Percentiles rank a stretch among this genome's conserved stretches.
These are phyloP conservation scores for Caenorhabditis sp. DNA, from an alignment of 2,888 invertebrate species.

Conservation along the genomic window DNA sequence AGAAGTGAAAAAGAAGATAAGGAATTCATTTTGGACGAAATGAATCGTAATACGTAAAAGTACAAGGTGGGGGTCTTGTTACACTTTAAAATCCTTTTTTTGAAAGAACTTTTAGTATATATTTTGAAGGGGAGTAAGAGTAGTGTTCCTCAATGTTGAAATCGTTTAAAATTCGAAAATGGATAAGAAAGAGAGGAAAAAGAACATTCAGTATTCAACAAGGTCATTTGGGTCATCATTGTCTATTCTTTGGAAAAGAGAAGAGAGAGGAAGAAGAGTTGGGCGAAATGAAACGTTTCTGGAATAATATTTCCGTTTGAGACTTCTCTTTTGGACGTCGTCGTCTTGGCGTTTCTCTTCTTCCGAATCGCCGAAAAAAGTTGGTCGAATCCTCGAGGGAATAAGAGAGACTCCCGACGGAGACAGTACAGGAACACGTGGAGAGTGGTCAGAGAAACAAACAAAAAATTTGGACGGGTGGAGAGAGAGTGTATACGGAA, in stretches of 20 bases:
- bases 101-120: neutral
- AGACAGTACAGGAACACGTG: slow-evolving; percentile 32
- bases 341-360: slow-evolving; percentile 34
- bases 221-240: slow-evolving; percentile 2
- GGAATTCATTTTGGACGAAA: slow-evolving; percentile 5
- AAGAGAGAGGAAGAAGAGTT: neutral
- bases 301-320: slow-evolving; percentile 8
- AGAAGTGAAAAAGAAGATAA: slow-evolving; percentile 4
- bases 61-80: slow-evolving; percentile 1
- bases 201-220: slow-evolving; percentile 9
- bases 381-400: slow-evolving; percentile 34
- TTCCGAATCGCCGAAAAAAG: slow-evolving; percentile 16
- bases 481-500: slow-evolving; percentile 15
- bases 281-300: slow-evolving; percentile 8
- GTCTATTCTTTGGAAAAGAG: neutral
- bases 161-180: neutral
- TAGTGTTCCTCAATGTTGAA: neutral
- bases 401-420: slow-evolving; percentile 4
- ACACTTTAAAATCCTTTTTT: neutral
- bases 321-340: slow-evolving; percentile 12
- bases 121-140: neutral
- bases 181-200: neutral
- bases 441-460: slow-evolving; percentile 35
- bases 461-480: slow-evolving; percentile 29
- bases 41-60: neutral